Conservation (phyloP, 37 sponge, comb jelly and placozoan species). For the Mnemiopsis leidyi region DNA sequence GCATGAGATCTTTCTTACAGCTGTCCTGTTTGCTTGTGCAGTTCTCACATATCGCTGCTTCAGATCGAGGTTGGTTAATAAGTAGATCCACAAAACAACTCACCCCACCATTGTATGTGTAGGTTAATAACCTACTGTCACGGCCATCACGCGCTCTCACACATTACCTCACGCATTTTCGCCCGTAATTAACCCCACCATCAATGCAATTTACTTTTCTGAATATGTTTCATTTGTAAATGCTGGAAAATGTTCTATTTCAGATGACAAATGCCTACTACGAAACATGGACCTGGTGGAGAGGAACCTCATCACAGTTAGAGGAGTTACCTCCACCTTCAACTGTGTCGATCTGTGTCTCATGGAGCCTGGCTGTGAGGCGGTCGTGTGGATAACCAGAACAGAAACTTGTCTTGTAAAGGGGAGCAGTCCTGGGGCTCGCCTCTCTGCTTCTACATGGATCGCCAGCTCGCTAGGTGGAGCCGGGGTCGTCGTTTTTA, state of each 20-base stretch:
- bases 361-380: background rate
- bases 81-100: too few relatives aligned
- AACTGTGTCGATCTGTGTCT: background rate
- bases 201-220: too few relatives aligned
- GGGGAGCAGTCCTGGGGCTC: background rate
- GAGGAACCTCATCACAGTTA: background rate
- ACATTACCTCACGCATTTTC: too few relatives aligned
- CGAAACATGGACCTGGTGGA: background rate
- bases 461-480: background rate
- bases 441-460: background rate
- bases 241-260: background rate
- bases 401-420: background rate
- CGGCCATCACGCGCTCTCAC: too few relatives aligned
- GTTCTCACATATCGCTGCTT: background rate
- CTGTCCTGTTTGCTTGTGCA: background rate
- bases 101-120: too few relatives aligned
- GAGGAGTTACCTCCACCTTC: background rate
- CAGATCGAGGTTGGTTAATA: background rate
- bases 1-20: too few relatives aligned
- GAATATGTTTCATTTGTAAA: too few relatives aligned
- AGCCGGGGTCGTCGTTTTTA: background rate
- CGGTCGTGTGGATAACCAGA: background rate
- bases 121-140: too few relatives aligned
- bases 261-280: conserved; percentile 23
- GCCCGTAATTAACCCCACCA: too few relatives aligned